Evolutionary conservation across 2,113 vertebrate species (phyloP).

Genomic region (Pituophis catenifer): DNA sequence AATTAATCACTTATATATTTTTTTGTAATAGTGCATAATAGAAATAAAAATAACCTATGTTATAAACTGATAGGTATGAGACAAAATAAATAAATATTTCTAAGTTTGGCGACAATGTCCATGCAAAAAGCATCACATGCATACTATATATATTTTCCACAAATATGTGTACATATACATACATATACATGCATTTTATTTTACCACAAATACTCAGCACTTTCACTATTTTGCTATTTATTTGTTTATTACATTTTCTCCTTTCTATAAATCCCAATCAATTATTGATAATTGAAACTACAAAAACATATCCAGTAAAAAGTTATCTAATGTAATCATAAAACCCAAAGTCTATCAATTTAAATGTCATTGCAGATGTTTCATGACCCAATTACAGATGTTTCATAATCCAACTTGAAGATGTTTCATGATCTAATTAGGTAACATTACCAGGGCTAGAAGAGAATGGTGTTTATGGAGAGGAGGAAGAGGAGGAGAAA

Average conservation of each 20-base stretch:
- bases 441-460: background rate
- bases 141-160: background rate
- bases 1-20: background rate
- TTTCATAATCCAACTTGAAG: background rate
- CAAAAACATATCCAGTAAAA: background rate
- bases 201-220: background rate
- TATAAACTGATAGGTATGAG: background rate
- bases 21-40: background rate
- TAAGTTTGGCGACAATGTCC: background rate
- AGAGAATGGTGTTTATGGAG: background rate
- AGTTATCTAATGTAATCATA: background rate
- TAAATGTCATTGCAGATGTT: background rate
- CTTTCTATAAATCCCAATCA: background rate
- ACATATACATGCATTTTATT: background rate
- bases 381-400: background rate
- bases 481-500: background rate
- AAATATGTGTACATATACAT: background rate
- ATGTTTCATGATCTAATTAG: background rate
- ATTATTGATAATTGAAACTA: background rate
- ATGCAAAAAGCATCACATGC: background rate
- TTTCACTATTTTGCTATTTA: background rate
- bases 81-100: background rate
- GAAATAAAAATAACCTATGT: background rate
- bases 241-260: background rate
- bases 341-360: background rate